These are phyloP conservation scores for Heteromurus nitidus DNA, from an alignment of 2,888 invertebrate species.

Conservation along the genomic window DNA sequence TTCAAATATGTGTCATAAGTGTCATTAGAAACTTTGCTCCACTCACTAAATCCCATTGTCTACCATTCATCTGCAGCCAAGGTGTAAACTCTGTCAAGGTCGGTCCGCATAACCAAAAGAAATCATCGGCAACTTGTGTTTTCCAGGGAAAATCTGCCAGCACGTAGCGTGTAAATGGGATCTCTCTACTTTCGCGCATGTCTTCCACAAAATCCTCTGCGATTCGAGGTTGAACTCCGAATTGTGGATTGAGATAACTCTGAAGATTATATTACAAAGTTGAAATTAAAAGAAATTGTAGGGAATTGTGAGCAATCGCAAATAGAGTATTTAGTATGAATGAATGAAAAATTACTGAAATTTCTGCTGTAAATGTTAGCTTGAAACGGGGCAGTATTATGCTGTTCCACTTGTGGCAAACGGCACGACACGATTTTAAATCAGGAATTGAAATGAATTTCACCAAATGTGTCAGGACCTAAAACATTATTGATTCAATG, in stretches of 20 bases:
- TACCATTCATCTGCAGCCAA: constrained; percentile 43
- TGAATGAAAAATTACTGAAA: constrained; percentile 28
- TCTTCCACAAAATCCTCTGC: constrained; percentile 52
- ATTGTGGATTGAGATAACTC: constrained; percentile 52
- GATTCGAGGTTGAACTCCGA: constrained; percentile 38
- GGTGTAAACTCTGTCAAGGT: constrained; percentile 53
- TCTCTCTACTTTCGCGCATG: constrained; percentile 44
- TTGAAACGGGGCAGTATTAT: constrained; percentile 32
- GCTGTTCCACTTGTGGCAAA: constrained; percentile 44
- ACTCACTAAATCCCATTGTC: constrained; percentile 51
- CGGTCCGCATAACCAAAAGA: constrained; percentile 51
- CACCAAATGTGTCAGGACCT: constrained; percentile 18
- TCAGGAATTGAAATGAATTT: constrained; percentile 28
- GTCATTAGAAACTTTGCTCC: too few relatives aligned
- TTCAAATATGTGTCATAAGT: too few relatives aligned
- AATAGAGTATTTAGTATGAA: not conserved
- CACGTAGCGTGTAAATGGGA: constrained; percentile 43
- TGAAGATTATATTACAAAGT: not conserved
- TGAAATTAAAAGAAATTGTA: not conserved
- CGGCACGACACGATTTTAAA: constrained; percentile 28
- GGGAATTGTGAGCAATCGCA: not conserved
- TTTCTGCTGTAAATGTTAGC: constrained; percentile 34
- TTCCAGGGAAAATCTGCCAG: constrained; percentile 53
- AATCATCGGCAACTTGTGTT: constrained; percentile 51
- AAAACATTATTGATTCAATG: not conserved